Evolutionary conservation across 1,140 invertebrate genomes (phyloP), one percentile per base, ranked within the genome.

Genomic region (Anthonomus grandis): DNA sequence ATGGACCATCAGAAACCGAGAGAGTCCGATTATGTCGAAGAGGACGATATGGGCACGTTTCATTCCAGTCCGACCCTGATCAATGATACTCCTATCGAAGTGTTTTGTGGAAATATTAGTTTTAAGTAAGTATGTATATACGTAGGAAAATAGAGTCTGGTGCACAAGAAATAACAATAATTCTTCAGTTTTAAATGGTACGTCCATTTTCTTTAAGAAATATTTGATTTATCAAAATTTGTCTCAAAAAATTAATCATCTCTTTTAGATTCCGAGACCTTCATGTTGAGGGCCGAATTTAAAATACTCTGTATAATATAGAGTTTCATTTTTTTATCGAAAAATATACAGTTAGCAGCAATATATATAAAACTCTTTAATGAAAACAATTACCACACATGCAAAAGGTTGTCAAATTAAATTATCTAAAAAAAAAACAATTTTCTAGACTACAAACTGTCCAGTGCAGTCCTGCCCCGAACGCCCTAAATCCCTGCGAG

Each of bases 401-500:
- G n/a, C n/a, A n/a, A n/a, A n/a, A n/a, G n/a, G n/a, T n/a, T n/a
- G n/a, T n/a, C n/a, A n/a, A n/a, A n/a, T n/a, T 31, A n/a, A 9
- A n/a, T 31, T 31, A 9, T 31, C 27, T n/a, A 31, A 31, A 31
- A 31, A 31, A 9, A 13, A 17, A 9, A 41, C 17, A 13, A 13
- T 41, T 17, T 41, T 1, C 38, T 17, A 2, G 17, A 12, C 67
- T 68, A 6, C 66, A 74, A 3, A 72, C 73, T 51, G 81, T 92
- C 1, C 74, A 81, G 34, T 95, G 93, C 68, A 81, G 79, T 45
- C 92, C 92, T 0, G 76, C 79, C 60, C 88, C 92, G 0, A 87
- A 95, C 72, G 89, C 89, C 0, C 81, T 94, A 31, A 95, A 93
- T 74, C 92, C 92, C 4, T 87, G 92, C 70, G 91, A 94, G 73